Percentiles rank a stretch among this genome's conserved stretches.
phyloP scores from a whole-genome alignment of 2,888 invertebrate genomes.

The Branchellion lobata region DNA sequence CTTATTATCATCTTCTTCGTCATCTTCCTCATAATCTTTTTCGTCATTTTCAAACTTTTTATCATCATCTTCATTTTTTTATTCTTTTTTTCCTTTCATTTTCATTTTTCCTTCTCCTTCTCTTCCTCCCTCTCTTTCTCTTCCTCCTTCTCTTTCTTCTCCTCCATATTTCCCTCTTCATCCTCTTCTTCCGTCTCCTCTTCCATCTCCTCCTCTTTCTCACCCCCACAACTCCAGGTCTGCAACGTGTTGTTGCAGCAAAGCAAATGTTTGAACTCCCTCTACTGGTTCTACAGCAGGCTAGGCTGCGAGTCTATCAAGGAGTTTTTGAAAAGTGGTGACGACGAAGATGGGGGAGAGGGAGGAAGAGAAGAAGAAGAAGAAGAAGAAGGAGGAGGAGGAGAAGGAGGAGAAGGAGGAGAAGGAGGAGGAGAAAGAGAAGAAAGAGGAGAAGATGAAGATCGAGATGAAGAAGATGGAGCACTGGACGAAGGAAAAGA shows the following conservation, averaged over 20 bases:
- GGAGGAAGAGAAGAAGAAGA: neutral
- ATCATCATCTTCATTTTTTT: conserved; percentile 41
- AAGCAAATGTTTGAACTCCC: neutral
- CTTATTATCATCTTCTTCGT: conserved; percentile 47
- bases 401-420: neutral
- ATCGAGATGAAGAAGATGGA: too few species aligned
- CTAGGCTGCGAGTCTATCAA: neutral
- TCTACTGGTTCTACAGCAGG: conserved; percentile 16
- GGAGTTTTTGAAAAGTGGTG: neutral
- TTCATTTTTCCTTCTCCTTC: too few species aligned
- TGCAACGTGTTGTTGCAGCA: neutral
- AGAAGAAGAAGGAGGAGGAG: neutral
- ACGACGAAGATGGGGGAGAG: neutral
- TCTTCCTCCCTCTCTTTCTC: too few species aligned
- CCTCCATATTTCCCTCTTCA: conserved; percentile 16
- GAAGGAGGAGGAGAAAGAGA: neutral
- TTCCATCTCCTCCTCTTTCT: neutral
- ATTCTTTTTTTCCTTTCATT: too few species aligned
- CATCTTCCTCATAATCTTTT: conserved; percentile 48
- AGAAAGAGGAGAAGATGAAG: neutral
- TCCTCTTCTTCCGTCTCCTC: neutral
- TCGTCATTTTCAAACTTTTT: conserved; percentile 48
- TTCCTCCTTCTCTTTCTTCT: too few species aligned
- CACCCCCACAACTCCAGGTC: too few species aligned
- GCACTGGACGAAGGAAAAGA: too few species aligned